These are phyloP conservation scores for Nyctibius bracteatus DNA, from an alignment of 2,113 vertebrate genomes.

Conservation along the genomic window DNA sequence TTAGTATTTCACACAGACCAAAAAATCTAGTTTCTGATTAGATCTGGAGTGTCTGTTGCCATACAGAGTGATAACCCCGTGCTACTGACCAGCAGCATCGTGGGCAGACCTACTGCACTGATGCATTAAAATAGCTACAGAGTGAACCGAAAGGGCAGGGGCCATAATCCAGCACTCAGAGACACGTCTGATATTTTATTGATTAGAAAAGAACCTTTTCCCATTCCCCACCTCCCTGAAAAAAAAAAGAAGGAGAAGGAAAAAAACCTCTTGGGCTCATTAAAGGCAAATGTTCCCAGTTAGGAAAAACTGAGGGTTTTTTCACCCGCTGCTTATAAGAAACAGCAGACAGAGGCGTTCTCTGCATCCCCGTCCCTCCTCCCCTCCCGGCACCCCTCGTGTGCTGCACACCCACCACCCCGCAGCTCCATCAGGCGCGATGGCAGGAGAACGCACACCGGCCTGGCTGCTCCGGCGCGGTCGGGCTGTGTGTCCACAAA, in stretches of 20 bases:
- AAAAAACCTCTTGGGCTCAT: neutral
- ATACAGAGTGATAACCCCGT: neutral
- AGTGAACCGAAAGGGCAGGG: neutral
- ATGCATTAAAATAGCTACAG: neutral
- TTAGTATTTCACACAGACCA: neutral
- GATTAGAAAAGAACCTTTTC: neutral
- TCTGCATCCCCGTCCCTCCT: neutral
- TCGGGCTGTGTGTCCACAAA: accelerated
- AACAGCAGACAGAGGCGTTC: neutral
- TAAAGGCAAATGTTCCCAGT: conserved; percentile 46
- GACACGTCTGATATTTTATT: neutral
- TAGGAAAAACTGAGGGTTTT: neutral
- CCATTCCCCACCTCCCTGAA: neutral
- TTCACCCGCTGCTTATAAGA: neutral
- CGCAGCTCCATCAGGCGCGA: accelerated
- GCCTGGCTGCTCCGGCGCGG: accelerated
- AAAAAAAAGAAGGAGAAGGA: neutral
- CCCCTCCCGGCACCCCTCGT: neutral
- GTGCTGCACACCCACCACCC: neutral
- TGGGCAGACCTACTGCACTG: neutral
- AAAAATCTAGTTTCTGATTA: neutral
- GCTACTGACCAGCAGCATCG: neutral
- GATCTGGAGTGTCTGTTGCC: neutral
- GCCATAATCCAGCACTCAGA: accelerated
- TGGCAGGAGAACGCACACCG: accelerated